Evolutionary conservation across 2,888 invertebrate species (phyloP).

Genomic region (Phortica magna): DNA sequence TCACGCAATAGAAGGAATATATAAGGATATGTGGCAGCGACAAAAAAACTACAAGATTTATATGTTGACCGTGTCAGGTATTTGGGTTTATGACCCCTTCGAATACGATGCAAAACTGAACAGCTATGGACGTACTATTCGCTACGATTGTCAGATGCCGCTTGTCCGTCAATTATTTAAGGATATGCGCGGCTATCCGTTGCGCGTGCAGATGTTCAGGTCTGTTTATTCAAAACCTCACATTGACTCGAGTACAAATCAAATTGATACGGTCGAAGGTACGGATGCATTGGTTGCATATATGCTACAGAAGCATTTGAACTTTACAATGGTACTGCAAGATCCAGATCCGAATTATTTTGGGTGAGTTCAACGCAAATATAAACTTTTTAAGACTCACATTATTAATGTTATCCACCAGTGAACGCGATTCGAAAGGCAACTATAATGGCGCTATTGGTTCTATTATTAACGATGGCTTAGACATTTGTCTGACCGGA

Average conservation of each 20-base stretch:
- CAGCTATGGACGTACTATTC: slow-evolving; percentile 61
- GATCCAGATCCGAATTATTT: slow-evolving; percentile 72
- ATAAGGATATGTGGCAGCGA: slow-evolving; percentile 60
- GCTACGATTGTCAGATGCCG: slow-evolving; percentile 51
- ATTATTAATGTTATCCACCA: slow-evolving; percentile 43
- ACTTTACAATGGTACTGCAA: slow-evolving; percentile 71
- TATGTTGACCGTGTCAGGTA: slow-evolving; percentile 55
- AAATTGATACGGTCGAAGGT: slow-evolving; percentile 61
- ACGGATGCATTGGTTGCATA: slow-evolving; percentile 72
- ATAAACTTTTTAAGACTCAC: neutral
- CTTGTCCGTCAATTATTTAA: slow-evolving; percentile 62
- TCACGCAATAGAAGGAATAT: slow-evolving; percentile 43
- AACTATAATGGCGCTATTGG: slow-evolving; percentile 77
- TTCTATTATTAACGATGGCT: slow-evolving; percentile 71
- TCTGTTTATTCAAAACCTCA: slow-evolving; percentile 73
- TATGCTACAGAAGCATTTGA: slow-evolving; percentile 65
- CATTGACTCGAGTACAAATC: slow-evolving; percentile 53
- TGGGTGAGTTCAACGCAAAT: slow-evolving; percentile 64
- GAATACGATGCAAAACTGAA: slow-evolving; percentile 31
- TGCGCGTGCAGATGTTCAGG: slow-evolving; percentile 75
- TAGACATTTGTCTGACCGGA: slow-evolving; percentile 77
- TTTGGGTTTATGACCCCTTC: slow-evolving; percentile 72
- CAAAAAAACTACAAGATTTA: slow-evolving; percentile 61
- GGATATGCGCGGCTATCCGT: slow-evolving; percentile 75
- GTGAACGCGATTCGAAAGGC: slow-evolving; percentile 69